Conservation (phyloP, 2,888 invertebrate species). For the Nephrotoma guestfalica region DNA sequence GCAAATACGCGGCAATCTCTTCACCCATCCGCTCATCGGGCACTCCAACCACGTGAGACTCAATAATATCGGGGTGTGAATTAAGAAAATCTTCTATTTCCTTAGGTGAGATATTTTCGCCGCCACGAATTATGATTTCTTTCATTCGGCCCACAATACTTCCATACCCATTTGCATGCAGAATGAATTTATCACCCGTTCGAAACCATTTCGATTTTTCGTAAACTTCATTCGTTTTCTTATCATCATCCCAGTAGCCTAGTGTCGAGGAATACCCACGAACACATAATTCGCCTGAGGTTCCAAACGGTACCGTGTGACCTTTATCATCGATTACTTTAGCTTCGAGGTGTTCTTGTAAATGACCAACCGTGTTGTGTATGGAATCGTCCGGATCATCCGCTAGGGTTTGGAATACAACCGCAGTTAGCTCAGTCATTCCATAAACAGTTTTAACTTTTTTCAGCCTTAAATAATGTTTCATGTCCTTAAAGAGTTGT, state of each 20-base stretch:
- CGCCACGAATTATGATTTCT: conserved; percentile 64
- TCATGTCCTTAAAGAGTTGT: conserved; percentile 38
- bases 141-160: conserved; percentile 54
- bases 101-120: conserved; percentile 69
- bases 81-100: conserved; percentile 62
- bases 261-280: conserved; percentile 57
- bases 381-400: conserved; percentile 32
- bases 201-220: conserved; percentile 54
- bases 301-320: conserved; percentile 46
- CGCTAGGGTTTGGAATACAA: conserved; percentile 37
- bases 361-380: conserved; percentile 38
- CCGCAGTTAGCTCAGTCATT: conserved; percentile 41
- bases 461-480: conserved; percentile 33
- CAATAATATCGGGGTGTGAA: conserved; percentile 50
- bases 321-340: conserved; percentile 45
- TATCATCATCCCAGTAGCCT: conserved; percentile 58
- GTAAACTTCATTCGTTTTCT: conserved; percentile 51
- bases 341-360: conserved; percentile 41
- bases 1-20: conserved; percentile 49
- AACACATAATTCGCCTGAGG: conserved; percentile 55
- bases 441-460: conserved; percentile 41
- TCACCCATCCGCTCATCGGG: conserved; percentile 59
- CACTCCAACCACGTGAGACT: conserved; percentile 55
- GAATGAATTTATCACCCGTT: conserved; percentile 47
- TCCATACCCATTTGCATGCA: conserved; percentile 51